Evolutionary conservation across 2,797 vertebrate species (phyloP), one percentile per base, ranked within the genome.

Genomic region (Antennarius maculatus): DNA sequence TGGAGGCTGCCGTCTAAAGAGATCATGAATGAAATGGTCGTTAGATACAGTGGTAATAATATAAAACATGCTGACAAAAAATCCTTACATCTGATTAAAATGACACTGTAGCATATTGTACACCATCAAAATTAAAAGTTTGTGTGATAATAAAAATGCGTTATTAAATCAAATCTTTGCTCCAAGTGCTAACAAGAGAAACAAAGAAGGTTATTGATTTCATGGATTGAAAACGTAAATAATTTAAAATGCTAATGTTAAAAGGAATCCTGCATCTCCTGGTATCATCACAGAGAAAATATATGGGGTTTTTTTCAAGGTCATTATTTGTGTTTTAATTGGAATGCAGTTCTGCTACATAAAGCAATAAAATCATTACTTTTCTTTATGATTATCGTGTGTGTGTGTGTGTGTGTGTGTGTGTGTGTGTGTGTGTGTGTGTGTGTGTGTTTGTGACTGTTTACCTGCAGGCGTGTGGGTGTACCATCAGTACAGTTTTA

Each of bases 401-500:
- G 28, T 45, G 55, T 53, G 49, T 68, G 39, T 23, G 23, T 61
- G 49, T 53, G 34, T 60, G 61, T 60, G 53, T 43, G 59, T 61
- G 37, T 55, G 41, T 41, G 37, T 39, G 63, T 51, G 59, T 75
- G 53, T 48, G 50, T 59, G 62, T 65, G 56, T 71, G 52, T 17
- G 46, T 48, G 43, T 66, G 48, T 42, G 9, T 42, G 8, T 42
- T 1, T 15, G 42, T 43, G 42, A 14, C 12, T 43, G 13, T 77
- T 61, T 60, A n/a, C 52, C 8, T 39, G 57, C 55, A 28, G 43
- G 53, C 52, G 50, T 71, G 43, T 61, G 45, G 50, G 42, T 56
- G 61, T 61, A 82, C 80, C 60, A 29, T 79, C 78, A 65, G 73
- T 76, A 79, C 74, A 87, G 74, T 74, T 90, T 74, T 74, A 82